Conservation (phyloP, 2,888 invertebrate species). For the Nudaria mundana region DNA sequence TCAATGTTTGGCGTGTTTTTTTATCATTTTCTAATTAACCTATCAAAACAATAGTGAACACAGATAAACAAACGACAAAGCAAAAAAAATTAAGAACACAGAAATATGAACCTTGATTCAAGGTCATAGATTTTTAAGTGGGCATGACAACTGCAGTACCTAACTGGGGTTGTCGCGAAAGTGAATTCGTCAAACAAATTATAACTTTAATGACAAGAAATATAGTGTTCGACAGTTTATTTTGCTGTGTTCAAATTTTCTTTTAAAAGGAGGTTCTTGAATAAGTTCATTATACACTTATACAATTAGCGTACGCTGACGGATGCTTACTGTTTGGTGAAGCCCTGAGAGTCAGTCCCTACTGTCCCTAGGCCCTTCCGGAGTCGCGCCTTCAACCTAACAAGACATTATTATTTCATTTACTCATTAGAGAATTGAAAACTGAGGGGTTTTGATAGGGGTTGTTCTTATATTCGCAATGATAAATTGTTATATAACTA, state of each 20-base stretch:
- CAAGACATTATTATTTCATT: conserved; percentile 28
- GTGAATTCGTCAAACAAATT: conserved; percentile 34
- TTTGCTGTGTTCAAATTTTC: conserved; percentile 32
- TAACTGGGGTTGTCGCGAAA: conserved; percentile 23
- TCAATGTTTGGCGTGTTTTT: no score
- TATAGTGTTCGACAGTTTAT: conserved; percentile 30
- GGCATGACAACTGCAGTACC: background rate
- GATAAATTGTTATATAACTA: background rate
- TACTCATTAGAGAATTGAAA: conserved; percentile 33
- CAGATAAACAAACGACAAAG: conserved; percentile 54
- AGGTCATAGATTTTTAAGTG: conserved; percentile 8
- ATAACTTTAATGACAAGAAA: conserved; percentile 26
- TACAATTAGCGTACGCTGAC: conserved; percentile 75
- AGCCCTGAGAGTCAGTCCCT: conserved; percentile 29
- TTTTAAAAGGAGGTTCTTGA: conserved; percentile 61
- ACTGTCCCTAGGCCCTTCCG: conserved; percentile 63
- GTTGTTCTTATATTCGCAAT: background rate
- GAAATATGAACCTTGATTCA: conserved; percentile 27
- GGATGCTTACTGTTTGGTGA: conserved; percentile 45
- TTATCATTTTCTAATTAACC: conserved; percentile 76
- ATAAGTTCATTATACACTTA: conserved; percentile 79
- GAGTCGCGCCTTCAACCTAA: conserved; percentile 46
- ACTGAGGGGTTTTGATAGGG: conserved; percentile 13
- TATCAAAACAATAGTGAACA: conserved; percentile 50
- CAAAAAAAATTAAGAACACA: conserved; percentile 35